A percentile compares a stretch with the other conserved stretches of the same genome.
phyloP scores from a whole-genome alignment of 2,113 vertebrate genomes.

The Pogonocichla stellata region DNA sequence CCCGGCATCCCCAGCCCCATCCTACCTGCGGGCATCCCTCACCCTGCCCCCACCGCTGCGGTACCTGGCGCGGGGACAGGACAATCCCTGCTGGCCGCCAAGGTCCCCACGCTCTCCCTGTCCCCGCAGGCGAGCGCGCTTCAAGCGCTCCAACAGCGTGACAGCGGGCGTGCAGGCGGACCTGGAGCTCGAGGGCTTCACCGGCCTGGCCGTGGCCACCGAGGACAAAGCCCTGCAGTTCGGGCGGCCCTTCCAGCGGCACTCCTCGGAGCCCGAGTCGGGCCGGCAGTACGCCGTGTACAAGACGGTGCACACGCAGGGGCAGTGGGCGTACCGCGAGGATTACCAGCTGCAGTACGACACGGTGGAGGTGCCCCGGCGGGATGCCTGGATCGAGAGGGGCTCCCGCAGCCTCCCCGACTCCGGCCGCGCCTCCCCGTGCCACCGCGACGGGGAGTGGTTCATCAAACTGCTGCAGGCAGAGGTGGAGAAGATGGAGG shows the following conservation, averaged over 20 bases:
- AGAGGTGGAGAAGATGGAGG: conserved; percentile 97
- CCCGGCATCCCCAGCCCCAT: background rate
- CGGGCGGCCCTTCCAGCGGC: conserved; percentile 93
- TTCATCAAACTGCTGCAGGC: conserved; percentile 94
- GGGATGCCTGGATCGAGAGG: conserved; percentile 85
- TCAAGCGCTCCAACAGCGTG: conserved; percentile 99
- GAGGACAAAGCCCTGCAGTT: conserved; percentile 98
- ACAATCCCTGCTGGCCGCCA: fast-evolving
- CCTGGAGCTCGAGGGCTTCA: conserved; percentile 92
- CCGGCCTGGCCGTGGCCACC: conserved; percentile 84
- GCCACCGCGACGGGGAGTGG: conserved; percentile 93
- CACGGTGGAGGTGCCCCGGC: conserved; percentile 79
- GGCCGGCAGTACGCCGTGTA: conserved; percentile 89
- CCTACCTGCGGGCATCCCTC: background rate
- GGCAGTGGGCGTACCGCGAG: conserved; percentile 96
- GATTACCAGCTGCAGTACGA: conserved; percentile 91
- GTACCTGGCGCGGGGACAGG: background rate
- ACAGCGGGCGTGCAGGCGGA: conserved; percentile 96
- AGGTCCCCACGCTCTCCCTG: background rate
- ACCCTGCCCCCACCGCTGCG: too few species aligned
- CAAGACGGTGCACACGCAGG: conserved; percentile 97
- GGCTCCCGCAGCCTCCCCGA: conserved; percentile 94
- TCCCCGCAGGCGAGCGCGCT: conserved; percentile 84
- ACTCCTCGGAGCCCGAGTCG: conserved; percentile 91
- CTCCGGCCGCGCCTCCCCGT: conserved; percentile 91